Evolutionary conservation across 2,113 vertebrate species (phyloP).

Genomic region (Fulica atra): DNA sequence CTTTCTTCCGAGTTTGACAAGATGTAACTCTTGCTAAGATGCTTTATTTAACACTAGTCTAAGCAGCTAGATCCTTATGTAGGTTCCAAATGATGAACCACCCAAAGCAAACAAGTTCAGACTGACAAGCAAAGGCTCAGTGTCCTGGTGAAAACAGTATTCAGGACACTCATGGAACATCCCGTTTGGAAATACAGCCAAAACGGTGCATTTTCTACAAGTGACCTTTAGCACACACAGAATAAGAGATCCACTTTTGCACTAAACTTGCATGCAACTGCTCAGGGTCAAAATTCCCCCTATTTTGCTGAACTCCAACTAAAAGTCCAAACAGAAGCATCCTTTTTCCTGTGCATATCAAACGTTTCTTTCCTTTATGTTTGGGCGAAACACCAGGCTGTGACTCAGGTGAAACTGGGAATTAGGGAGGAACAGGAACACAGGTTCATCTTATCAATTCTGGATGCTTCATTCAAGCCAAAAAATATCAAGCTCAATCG

Average conservation of each 20-base stretch:
- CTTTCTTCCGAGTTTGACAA: neutral
- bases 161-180: neutral
- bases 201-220: neutral
- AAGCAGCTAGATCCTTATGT: neutral
- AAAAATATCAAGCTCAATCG: neutral
- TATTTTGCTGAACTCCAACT: neutral
- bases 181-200: neutral
- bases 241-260: neutral
- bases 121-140: neutral
- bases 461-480: neutral
- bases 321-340: fast-evolving
- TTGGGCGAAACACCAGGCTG: neutral
- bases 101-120: neutral
- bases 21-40: neutral
- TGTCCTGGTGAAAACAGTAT: neutral
- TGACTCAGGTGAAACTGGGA: neutral
- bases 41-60: neutral
- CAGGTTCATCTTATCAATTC: neutral
- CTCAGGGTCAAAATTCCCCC: neutral
- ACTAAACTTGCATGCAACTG: neutral
- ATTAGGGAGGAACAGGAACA: neutral
- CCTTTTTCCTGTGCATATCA: neutral
- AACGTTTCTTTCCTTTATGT: neutral
- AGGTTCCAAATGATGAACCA: neutral
- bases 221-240: neutral